Conservation (phyloP, 2,888 invertebrate genomes). For the Acanthacorydalis orientalis region DNA sequence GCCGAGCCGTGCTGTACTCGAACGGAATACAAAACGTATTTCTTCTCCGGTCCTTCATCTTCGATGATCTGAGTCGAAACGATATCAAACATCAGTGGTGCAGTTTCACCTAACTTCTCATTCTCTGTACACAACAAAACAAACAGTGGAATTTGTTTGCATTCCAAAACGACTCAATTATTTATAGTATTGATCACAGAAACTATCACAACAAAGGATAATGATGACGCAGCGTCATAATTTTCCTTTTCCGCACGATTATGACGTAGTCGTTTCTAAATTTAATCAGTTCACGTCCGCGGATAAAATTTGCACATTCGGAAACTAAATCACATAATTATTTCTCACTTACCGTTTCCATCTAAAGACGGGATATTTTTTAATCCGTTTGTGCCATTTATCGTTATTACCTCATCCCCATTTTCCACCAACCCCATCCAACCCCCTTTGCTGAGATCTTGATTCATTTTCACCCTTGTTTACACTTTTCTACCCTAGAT, state of each 20-base stretch:
- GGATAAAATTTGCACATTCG: background rate
- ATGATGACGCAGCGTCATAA: background rate
- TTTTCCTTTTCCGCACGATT: no score
- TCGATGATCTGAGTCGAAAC: slow-evolving; percentile 46
- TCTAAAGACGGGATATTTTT: no score
- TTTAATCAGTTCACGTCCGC: background rate
- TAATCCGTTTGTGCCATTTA: no score
- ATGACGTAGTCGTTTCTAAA: background rate
- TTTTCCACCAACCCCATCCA: slow-evolving; percentile 1
- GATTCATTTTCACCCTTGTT: slow-evolving; percentile 2
- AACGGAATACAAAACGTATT: slow-evolving; percentile 51
- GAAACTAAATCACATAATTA: background rate
- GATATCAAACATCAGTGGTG: slow-evolving; percentile 43
- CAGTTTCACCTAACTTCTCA: slow-evolving; percentile 10
- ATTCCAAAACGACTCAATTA: no score
- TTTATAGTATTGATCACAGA: background rate
- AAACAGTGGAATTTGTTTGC: no score
- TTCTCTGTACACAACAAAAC: slow-evolving; percentile 3
- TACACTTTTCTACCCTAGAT: background rate
- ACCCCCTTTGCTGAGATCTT: slow-evolving; percentile 3
- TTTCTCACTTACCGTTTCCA: background rate
- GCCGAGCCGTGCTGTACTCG: slow-evolving; percentile 42
- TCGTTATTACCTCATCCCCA: background rate
- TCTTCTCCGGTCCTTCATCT: slow-evolving; percentile 41
- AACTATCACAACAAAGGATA: slow-evolving; percentile 1